phyloP scores from a whole-genome alignment of 2,888 invertebrate species.

The Lasioglossum lativentre region DNA sequence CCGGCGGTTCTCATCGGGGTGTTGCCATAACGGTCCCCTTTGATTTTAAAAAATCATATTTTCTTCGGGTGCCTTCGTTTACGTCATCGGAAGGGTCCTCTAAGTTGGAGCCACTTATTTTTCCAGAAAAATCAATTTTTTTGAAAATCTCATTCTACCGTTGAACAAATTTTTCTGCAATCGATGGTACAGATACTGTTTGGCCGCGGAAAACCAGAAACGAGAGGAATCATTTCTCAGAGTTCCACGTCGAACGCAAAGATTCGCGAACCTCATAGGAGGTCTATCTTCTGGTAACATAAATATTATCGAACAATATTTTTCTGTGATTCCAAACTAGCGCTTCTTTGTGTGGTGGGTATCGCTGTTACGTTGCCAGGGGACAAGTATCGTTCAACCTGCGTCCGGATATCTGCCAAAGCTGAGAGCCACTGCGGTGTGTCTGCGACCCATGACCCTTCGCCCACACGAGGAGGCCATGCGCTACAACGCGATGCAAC shows the following conservation, averaged over 20 bases:
- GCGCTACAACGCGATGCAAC: slow-evolving; percentile 77
- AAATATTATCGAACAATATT: neutral
- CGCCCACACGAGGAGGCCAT: slow-evolving; percentile 83
- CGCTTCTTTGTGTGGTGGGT: neutral
- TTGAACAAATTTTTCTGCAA: neutral
- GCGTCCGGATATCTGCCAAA: slow-evolving; percentile 26
- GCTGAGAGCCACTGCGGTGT: slow-evolving; percentile 80
- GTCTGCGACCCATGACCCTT: slow-evolving; percentile 83
- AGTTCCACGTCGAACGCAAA: neutral
- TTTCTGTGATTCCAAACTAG: neutral
- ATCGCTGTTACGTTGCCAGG: neutral
- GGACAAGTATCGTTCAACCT: slow-evolving; percentile 29
- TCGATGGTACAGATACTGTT: neutral
- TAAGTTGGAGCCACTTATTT: neutral
- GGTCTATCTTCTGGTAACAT: too few species aligned
- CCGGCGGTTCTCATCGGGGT: slow-evolving; percentile 50
- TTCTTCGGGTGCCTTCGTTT: neutral
- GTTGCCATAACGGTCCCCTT: neutral
- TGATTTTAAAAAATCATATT: neutral
- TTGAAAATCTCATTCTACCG: neutral
- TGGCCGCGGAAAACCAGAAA: neutral
- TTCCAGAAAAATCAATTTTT: neutral
- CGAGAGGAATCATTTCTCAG: neutral
- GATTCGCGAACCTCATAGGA: neutral
- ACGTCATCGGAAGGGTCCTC: neutral